phyloP scores from a whole-genome alignment of 2,888 invertebrate species.

The Heliothis peltigera region DNA sequence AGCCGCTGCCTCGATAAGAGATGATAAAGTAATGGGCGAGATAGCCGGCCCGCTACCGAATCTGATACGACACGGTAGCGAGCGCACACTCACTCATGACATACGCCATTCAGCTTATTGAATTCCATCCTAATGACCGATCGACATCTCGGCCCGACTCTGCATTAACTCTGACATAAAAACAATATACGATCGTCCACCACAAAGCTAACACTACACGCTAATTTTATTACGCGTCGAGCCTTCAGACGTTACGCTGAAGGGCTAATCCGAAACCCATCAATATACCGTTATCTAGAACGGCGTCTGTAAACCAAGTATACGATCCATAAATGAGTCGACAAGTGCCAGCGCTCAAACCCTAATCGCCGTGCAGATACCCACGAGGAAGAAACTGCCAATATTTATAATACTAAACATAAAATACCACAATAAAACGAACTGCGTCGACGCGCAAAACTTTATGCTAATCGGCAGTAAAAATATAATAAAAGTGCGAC shows the following conservation, averaged over 20 bases:
- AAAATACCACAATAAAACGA: constrained; percentile 81
- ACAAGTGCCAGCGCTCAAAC: constrained; percentile 74
- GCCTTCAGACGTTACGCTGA: constrained; percentile 68
- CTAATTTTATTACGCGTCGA: constrained; percentile 76
- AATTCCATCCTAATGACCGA: constrained; percentile 81
- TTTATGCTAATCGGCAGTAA: constrained; percentile 81
- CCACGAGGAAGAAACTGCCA: constrained; percentile 77
- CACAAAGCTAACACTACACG: constrained; percentile 53
- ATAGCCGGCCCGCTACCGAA: constrained; percentile 82
- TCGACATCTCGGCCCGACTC: constrained; percentile 67
- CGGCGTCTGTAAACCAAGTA: constrained; percentile 81
- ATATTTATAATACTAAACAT: constrained; percentile 78
- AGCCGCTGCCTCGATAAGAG: constrained; percentile 77
- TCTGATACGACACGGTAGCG: constrained; percentile 83
- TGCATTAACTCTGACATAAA: constrained; percentile 51
- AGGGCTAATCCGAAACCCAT: constrained; percentile 81
- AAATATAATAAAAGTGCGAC: constrained; percentile 77
- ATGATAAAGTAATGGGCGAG: constrained; percentile 86
- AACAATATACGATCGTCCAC: constrained; percentile 39
- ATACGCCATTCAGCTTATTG: constrained; percentile 78
- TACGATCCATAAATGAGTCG: constrained; percentile 84
- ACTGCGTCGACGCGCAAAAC: constrained; percentile 74
- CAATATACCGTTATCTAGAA: constrained; percentile 83
- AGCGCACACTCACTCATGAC: constrained; percentile 74
- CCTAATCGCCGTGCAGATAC: constrained; percentile 74